Percentiles rank a stretch among this genome's conserved stretches.
These are phyloP conservation scores for Mastacembelus armatus DNA, from an alignment of 2,797 vertebrate species.

Conservation along the genomic window DNA sequence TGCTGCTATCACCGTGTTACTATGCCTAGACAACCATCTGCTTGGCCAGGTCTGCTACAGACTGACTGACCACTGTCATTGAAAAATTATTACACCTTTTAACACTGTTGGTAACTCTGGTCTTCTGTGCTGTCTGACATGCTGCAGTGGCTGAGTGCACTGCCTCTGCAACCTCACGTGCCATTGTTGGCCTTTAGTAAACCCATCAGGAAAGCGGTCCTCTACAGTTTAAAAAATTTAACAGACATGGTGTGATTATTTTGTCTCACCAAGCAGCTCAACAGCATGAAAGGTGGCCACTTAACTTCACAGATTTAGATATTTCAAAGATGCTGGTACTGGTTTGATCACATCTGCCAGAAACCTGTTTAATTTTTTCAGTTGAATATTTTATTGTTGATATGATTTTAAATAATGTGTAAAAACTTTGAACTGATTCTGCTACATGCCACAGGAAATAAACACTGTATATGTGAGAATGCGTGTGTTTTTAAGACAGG, in stretches of 20 bases:
- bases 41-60: constrained; percentile 30
- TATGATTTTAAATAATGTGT: not conserved
- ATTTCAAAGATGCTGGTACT: not conserved
- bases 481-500: constrained; percentile 28
- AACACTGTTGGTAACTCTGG: constrained; percentile 21
- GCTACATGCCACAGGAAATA: constrained; percentile 19
- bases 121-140: constrained; percentile 24
- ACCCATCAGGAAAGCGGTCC: constrained; percentile 27
- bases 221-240: constrained; percentile 40
- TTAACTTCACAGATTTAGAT: constrained; percentile 36
- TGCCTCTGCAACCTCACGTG: constrained; percentile 45
- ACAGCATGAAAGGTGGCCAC: constrained; percentile 62
- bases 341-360: not conserved
- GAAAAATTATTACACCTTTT: constrained; percentile 19
- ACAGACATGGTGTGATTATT: constrained; percentile 41
- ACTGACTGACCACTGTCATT: constrained; percentile 30
- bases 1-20: constrained; percentile 92
- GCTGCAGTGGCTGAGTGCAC: constrained; percentile 21
- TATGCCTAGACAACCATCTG: constrained; percentile 75
- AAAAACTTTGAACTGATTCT: constrained; percentile 14
- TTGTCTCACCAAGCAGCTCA: constrained; percentile 43
- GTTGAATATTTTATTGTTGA: no score
- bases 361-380: not conserved
- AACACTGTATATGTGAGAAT: constrained; percentile 25
- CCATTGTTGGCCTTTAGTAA: constrained; percentile 55